Evolutionary conservation across 2,113 vertebrate genomes (phyloP).

Genomic region (Carollia perspicillata): DNA sequence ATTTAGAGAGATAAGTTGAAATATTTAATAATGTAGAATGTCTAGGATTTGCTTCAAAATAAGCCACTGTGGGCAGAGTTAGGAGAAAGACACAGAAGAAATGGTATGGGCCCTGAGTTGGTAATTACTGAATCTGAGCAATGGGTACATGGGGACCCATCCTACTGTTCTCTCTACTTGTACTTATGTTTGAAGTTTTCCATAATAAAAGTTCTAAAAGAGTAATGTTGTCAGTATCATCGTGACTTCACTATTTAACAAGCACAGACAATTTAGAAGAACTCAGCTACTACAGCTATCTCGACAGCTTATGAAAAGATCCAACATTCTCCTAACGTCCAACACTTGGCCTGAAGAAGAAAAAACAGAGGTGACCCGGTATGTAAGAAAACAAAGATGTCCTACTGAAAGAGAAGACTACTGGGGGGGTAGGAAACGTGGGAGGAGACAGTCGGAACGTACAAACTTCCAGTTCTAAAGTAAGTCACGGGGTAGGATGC

Average conservation of each 20-base stretch:
- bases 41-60: neutral
- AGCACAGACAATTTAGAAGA: neutral
- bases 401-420: neutral
- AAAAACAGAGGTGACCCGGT: neutral
- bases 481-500: neutral
- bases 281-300: neutral
- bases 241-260: neutral
- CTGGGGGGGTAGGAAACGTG: neutral
- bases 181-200: neutral
- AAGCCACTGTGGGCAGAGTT: neutral
- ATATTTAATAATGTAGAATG: neutral
- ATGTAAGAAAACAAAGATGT: neutral
- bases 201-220: neutral
- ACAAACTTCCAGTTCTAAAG: neutral
- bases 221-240: neutral
- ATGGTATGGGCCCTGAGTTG: neutral
- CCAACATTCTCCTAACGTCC: neutral
- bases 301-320: neutral
- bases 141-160: neutral
- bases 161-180: neutral
- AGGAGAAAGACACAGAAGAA: neutral
- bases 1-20: neutral
- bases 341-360: neutral
- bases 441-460: neutral
- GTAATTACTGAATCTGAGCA: neutral